These are phyloP conservation scores for Aleadryas rufinucha DNA, from an alignment of 2,113 vertebrate genomes.

Conservation along the genomic window DNA sequence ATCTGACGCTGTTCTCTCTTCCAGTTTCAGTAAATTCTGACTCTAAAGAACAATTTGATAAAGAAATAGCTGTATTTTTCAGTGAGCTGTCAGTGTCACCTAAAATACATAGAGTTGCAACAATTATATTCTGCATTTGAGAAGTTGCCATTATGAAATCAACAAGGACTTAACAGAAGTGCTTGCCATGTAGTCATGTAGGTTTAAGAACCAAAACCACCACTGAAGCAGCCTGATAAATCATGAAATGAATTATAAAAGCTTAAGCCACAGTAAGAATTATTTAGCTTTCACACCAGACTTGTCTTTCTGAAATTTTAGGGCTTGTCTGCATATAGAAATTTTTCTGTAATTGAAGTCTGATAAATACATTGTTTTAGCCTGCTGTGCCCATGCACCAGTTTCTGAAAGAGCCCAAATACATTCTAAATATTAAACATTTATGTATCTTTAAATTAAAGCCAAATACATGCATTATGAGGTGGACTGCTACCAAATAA, in stretches of 20 bases:
- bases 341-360: neutral
- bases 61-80: constrained; percentile 50
- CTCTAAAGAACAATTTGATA: constrained; percentile 11
- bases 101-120: constrained; percentile 14
- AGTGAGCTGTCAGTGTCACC: constrained; percentile 21
- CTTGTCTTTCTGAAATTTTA: neutral
- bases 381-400: neutral
- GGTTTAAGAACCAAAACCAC: neutral
- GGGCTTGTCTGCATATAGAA: neutral
- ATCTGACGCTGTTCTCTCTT: constrained; percentile 19
- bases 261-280: neutral
- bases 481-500: neutral
- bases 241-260: neutral
- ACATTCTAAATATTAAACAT: neutral
- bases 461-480: neutral
- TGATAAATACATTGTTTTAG: neutral
- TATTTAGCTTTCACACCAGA: neutral
- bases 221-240: neutral
- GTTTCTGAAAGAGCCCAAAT: neutral
- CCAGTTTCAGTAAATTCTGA: constrained; percentile 2
- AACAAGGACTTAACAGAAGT: neutral
- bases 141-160: neutral
- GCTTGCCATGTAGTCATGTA: neutral
- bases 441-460: neutral
- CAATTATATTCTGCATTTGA: neutral